Evolutionary conservation across 2,797 vertebrate genomes (phyloP).

Genomic region (Serranus cabrilla): DNA sequence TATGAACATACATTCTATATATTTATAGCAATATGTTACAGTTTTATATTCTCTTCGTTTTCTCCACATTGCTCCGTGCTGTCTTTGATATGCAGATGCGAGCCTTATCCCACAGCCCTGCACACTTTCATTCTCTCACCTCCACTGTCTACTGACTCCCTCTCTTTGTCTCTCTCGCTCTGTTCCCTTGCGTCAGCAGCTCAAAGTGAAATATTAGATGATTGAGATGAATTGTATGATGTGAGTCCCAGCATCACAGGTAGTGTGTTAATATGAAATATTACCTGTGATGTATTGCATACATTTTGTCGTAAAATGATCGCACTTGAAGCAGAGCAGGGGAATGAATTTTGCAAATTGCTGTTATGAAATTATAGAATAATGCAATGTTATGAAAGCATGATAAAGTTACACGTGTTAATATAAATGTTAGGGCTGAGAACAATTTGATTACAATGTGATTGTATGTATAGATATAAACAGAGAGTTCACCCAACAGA

Average conservation of each 20-base stretch:
- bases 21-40: slow-evolving; percentile 52
- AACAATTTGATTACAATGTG: slow-evolving; percentile 7
- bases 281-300: slow-evolving; percentile 44
- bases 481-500: not conserved
- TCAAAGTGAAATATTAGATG: slow-evolving; percentile 56
- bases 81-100: slow-evolving; percentile 77
- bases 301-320: slow-evolving; percentile 48
- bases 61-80: slow-evolving; percentile 4
- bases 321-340: slow-evolving; percentile 12
- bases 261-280: slow-evolving; percentile 52
- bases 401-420: slow-evolving; percentile 42
- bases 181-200: slow-evolving; percentile 30
- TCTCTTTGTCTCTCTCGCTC: not conserved
- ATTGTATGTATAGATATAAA: slow-evolving; percentile 12
- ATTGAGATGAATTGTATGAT: slow-evolving; percentile 57
- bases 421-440: slow-evolving; percentile 26
- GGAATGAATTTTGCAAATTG: slow-evolving; percentile 30
- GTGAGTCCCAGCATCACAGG: slow-evolving; percentile 40
- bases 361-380: slow-evolving; percentile 44
- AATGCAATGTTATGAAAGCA: slow-evolving; percentile 16
- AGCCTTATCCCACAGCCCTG: slow-evolving; percentile 36
- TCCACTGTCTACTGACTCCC: slow-evolving; percentile 32
- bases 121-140: slow-evolving; percentile 30
- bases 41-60: slow-evolving; percentile 58
- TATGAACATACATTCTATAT: not conserved